These are phyloP conservation scores for Eudasyphora cyanicolor DNA, from an alignment of 2,888 invertebrate species.

Conservation along the genomic window DNA sequence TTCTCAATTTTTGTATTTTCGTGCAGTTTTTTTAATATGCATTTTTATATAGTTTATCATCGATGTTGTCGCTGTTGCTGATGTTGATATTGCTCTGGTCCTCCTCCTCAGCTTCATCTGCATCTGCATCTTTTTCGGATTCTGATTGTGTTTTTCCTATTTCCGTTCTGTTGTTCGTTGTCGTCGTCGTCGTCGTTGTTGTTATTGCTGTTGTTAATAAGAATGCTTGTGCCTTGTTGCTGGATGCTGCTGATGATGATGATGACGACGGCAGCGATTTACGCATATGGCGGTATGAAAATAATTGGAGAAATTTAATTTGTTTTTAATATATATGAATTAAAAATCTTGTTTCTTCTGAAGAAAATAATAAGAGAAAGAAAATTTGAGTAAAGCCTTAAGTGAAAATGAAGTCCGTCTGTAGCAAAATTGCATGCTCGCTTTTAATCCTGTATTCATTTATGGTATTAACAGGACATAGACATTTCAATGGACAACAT, in stretches of 20 bases:
- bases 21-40: conserved; percentile 20
- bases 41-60: conserved; percentile 40
- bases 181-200: neutral
- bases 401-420: too few relatives aligned
- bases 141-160: neutral
- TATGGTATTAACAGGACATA: too few relatives aligned
- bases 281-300: neutral
- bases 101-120: neutral
- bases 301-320: neutral
- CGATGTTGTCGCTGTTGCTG: conserved; percentile 8
- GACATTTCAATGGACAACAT: too few relatives aligned
- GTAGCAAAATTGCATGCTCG: too few relatives aligned
- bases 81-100: conserved; percentile 15
- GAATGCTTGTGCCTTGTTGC: neutral
- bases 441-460: too few relatives aligned
- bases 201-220: neutral
- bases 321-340: too few relatives aligned
- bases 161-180: conserved; percentile 6
- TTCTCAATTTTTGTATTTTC: conserved; percentile 49
- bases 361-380: too few relatives aligned
- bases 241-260: neutral
- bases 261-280: neutral
- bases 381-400: too few relatives aligned
- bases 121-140: too few relatives aligned
- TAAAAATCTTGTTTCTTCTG: too few relatives aligned